Conservation (phyloP, 30 jellyfish, hydroid and myxozoan genomes). For the Pseudorhiza aurosa region DNA sequence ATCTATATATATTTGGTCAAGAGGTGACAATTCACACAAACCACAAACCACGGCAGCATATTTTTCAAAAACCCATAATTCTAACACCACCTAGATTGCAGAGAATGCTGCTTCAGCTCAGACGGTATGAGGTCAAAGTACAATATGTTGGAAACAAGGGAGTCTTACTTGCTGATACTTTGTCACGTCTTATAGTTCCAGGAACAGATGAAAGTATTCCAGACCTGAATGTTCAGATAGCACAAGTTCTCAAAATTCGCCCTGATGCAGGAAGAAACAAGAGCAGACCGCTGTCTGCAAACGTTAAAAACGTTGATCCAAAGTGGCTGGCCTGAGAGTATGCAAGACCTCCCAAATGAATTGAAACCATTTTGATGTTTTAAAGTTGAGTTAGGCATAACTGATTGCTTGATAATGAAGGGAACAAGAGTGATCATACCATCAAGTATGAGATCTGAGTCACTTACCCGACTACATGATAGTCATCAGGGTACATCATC, state of each 20-base stretch:
- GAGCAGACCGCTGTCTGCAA: slow-evolving; percentile 32
- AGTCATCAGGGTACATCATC: slow-evolving; percentile 55
- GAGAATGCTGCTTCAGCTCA: slow-evolving; percentile 10
- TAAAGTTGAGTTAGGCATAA: slow-evolving; percentile 39
- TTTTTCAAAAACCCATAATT: not conserved
- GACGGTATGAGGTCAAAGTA: slow-evolving; percentile 10
- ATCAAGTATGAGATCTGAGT: slow-evolving; percentile 11
- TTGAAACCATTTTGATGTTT: slow-evolving; percentile 23
- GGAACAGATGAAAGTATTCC: not conserved
- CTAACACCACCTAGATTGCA: slow-evolving; percentile 11
- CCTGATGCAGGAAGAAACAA: slow-evolving; percentile 14
- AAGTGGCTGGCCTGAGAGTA: slow-evolving; percentile 63
- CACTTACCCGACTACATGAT: slow-evolving; percentile 35
- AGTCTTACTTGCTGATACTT: slow-evolving; percentile 6
- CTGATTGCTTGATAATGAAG: slow-evolving; percentile 35
- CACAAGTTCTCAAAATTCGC: slow-evolving; percentile 5
- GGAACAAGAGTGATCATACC: slow-evolving; percentile 57
- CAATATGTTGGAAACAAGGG: slow-evolving; percentile 1
- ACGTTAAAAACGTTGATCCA: slow-evolving; percentile 5
- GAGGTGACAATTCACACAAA: not conserved
- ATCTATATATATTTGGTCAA: not conserved
- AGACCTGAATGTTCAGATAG: slow-evolving; percentile 5
- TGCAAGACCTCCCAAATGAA: slow-evolving; percentile 17
- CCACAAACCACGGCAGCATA: not conserved
- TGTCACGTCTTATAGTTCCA: not conserved